These are phyloP conservation scores for Martes martes DNA, from an alignment of 2,113 vertebrate species.

Conservation along the genomic window DNA sequence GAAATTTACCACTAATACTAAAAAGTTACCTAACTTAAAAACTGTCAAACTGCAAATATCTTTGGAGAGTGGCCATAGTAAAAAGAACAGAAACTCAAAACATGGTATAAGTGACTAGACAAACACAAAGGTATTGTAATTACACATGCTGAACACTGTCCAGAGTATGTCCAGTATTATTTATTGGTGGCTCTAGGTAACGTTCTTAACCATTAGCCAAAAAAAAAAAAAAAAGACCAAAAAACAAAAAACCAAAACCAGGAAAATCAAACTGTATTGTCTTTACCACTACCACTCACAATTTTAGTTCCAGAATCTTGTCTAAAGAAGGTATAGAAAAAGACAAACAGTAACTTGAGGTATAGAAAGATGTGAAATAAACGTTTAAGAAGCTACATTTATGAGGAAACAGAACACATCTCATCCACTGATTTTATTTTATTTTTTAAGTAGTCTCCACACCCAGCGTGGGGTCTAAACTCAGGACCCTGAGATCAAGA, in stretches of 20 bases:
- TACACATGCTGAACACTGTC: background rate
- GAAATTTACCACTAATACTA: background rate
- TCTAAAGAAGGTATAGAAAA: background rate
- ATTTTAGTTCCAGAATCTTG: slow-evolving; percentile 10
- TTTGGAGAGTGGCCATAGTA: background rate
- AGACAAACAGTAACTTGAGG: background rate
- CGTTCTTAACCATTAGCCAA: background rate
- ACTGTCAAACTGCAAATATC: background rate
- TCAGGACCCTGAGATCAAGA: background rate
- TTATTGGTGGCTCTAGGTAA: background rate
- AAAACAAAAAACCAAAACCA: background rate
- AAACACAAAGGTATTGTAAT: background rate
- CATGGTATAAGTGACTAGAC: background rate
- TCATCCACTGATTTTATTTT: background rate
- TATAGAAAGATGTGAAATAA: background rate
- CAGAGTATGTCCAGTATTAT: background rate
- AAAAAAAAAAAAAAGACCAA: background rate
- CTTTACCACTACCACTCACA: background rate
- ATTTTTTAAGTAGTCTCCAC: background rate
- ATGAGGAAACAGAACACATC: background rate
- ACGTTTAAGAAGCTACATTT: background rate
- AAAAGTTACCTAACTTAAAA: slow-evolving; percentile 17
- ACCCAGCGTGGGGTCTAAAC: background rate
- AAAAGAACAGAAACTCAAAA: slow-evolving; percentile 41
- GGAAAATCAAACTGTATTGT: background rate